Evolutionary conservation across 2,113 vertebrate genomes (phyloP).

Genomic region (Callionymus lyra): DNA sequence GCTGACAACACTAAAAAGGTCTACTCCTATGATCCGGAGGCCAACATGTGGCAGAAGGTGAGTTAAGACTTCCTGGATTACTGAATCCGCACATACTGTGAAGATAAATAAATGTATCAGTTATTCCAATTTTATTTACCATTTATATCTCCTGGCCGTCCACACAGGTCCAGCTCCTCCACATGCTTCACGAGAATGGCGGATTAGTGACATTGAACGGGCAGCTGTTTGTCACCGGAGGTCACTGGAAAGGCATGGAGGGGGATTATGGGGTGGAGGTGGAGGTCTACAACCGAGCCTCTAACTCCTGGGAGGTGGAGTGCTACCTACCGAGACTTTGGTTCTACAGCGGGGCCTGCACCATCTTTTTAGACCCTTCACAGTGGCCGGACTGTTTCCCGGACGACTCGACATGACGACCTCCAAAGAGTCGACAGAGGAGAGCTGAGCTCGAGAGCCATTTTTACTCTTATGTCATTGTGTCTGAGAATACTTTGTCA

Average conservation of each 20-base stretch:
- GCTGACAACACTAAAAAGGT: conserved; percentile 98
- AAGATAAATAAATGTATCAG: too few species aligned
- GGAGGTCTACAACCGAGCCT: conserved; percentile 77
- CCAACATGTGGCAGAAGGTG: conserved; percentile 97
- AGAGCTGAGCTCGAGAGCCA: conserved; percentile 1
- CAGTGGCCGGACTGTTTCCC: conserved; percentile 76
- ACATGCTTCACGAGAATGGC: conserved; percentile 89
- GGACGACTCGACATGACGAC: conserved; percentile 25
- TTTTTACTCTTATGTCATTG: conserved; percentile 18
- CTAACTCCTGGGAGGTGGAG: conserved; percentile 75
- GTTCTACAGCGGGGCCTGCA: conserved; percentile 84
- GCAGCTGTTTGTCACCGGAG: conserved; percentile 78
- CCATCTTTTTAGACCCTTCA: conserved; percentile 81
- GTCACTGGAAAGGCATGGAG: conserved; percentile 93
- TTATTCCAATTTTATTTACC: neutral
- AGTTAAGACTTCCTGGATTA: neutral
- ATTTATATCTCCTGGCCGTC: neutral
- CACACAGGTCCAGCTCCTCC: conserved; percentile 81
- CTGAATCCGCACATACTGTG: too few species aligned
- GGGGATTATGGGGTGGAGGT: conserved; percentile 90
- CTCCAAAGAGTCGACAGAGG: neutral
- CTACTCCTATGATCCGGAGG: conserved; percentile 78
- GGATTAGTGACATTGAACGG: conserved; percentile 77
- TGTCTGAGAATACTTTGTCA: conserved; percentile 33
- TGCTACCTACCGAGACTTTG: conserved; percentile 82